Percentiles rank a stretch among this genome's conserved stretches.
Evolutionary conservation across 1,140 invertebrate genomes (phyloP).

Genomic region (Microplitis demolitor): DNA sequence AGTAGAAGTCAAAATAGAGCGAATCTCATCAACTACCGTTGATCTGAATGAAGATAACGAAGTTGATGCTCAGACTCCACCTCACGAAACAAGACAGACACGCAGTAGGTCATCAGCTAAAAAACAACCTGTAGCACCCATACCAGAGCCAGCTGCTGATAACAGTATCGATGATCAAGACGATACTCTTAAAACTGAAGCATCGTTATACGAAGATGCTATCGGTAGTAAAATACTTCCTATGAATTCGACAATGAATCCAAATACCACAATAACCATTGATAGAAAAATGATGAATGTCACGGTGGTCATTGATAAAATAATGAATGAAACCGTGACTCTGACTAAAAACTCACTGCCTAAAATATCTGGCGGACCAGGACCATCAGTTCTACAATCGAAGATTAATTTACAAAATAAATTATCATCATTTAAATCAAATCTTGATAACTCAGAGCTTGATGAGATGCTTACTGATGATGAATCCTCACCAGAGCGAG

Average conservation of each 20-base stretch:
- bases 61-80: no score
- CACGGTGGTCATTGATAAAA: constrained; percentile 45
- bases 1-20: no score
- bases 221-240: constrained; percentile 46
- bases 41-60: no score
- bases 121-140: no score
- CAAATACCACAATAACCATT: constrained; percentile 34
- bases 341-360: constrained; percentile 24
- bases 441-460: constrained; percentile 22
- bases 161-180: no score
- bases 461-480: constrained; percentile 55
- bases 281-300: constrained; percentile 46
- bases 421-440: constrained; percentile 21
- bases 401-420: constrained; percentile 16
- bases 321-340: constrained; percentile 44
- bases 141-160: no score
- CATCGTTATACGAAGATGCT: constrained; percentile 56
- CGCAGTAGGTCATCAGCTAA: no score
- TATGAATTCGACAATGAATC: constrained; percentile 57
- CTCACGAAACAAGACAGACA: no score
- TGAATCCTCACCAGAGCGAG: constrained; percentile 45
- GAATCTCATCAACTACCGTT: no score
- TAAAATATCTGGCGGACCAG: not conserved
- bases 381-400: not conserved
- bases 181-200: constrained; percentile 40